Base-by-base conservation (phyloP, 2,888 invertebrate genomes). In the Acrocera orbiculus region DNA sequence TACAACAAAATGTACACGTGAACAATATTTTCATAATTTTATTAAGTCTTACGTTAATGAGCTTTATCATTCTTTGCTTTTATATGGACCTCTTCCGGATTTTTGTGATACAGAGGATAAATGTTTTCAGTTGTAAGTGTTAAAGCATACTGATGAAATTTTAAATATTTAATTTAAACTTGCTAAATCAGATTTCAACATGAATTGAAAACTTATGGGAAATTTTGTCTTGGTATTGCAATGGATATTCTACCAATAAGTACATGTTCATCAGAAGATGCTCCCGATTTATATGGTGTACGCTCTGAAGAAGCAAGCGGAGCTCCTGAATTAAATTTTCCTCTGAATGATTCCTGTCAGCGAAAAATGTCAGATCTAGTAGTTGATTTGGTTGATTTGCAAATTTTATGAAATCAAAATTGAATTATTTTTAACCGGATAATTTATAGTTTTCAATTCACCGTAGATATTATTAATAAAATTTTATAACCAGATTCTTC, bases 201-300 rank as follows among this genome's bases (percentile, higher is more conserved):
- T 20, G 77, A 78, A 44, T 66, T 76, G 45, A 66, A 67, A 44
- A 61, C 67, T 10, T 70, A 70, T 44, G 68, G 73, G 6, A 65
- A 66, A 28, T 77, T 75, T 44, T 77, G 74, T 0, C 62, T 77
- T 4, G 78, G 78, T 2, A 54, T 73, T 8, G 73, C 78, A 0
- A 47, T 78, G 41, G 78, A 78, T 45, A 77, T 77, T 57, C 67
- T 74, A 40, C 78, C 77, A 2, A 76, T 77, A 30, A 72, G 57
- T 50, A 76, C 70, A 1, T 77, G 77, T 38, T 69, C 74, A 32
- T 73, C 75, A 30, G 67, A 72, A 34, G 73, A 76, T 48, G 78
- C 78, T 1, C 78, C 77, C 0, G 76, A 77, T 47, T 56, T 78
- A 38, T 77, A 77, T 47, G 47, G 49, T n/a, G 43, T 42, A 13